Percentiles rank a stretch among this genome's conserved stretches.
These are phyloP conservation scores for Orthosia gothica DNA, from an alignment of 2,888 invertebrate genomes.

Conservation along the genomic window DNA sequence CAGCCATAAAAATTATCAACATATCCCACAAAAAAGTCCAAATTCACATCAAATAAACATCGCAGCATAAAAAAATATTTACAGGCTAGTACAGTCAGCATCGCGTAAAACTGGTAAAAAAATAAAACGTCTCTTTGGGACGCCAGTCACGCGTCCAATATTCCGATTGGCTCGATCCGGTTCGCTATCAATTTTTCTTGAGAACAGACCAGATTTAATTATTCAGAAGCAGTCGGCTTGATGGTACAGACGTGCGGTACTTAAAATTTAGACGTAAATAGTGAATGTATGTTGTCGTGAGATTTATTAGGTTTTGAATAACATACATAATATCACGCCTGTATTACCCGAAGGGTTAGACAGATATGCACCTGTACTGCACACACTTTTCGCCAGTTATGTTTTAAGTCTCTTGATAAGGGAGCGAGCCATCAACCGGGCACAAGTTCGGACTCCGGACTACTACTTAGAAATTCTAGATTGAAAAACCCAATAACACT, in stretches of 20 bases:
- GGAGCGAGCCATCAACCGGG: too few relatives aligned
- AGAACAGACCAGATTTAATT: slow-evolving; percentile 84
- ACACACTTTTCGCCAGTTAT: too few relatives aligned
- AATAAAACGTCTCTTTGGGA: slow-evolving; percentile 72
- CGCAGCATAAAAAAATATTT: slow-evolving; percentile 51
- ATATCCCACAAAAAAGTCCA: slow-evolving; percentile 32
- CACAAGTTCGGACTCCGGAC: too few relatives aligned
- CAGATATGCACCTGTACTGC: too few relatives aligned
- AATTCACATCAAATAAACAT: slow-evolving; percentile 57
- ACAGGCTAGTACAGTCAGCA: slow-evolving; percentile 58
- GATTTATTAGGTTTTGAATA: slow-evolving; percentile 40
- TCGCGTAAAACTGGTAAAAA: slow-evolving; percentile 73
- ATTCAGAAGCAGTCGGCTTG: slow-evolving; percentile 76
- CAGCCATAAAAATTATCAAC: slow-evolving; percentile 11
- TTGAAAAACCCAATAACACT: too few relatives aligned
- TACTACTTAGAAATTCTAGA: too few relatives aligned
- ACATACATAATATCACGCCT: too few relatives aligned
- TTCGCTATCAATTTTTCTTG: slow-evolving; percentile 87
- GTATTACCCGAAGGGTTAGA: too few relatives aligned
- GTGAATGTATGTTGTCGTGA: slow-evolving; percentile 39
- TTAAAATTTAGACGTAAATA: slow-evolving; percentile 58
- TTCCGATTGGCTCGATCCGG: slow-evolving; percentile 82
- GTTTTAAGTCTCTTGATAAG: too few relatives aligned
- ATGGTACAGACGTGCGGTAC: slow-evolving; percentile 65
- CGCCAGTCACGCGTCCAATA: slow-evolving; percentile 84